Conservation (phyloP, 2,888 invertebrate species). For the Resseliella maxima region DNA sequence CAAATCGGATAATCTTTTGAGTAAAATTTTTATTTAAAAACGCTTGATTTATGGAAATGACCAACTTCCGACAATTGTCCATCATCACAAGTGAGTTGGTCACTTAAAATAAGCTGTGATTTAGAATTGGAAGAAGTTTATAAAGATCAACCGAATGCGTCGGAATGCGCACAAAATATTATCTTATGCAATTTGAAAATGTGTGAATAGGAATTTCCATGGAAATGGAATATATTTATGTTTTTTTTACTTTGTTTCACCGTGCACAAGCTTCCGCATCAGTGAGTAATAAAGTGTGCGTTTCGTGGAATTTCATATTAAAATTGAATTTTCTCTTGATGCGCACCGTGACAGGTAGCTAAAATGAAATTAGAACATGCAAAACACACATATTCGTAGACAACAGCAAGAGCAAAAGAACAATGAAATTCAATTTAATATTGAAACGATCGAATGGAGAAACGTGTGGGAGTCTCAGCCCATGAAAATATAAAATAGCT, state of each 20-base stretch:
- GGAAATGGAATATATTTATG: background rate
- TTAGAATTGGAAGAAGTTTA: too few species aligned
- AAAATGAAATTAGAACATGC: constrained; percentile 8
- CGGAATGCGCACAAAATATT: background rate
- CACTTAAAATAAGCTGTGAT: too few species aligned
- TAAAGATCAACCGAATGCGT: too few species aligned
- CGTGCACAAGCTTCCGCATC: constrained; percentile 6
- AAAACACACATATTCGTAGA: background rate
- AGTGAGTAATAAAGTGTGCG: background rate
- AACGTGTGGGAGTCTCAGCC: background rate
- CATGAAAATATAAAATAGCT: constrained; percentile 12
- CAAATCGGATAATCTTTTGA: background rate
- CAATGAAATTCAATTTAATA: constrained; percentile 29
- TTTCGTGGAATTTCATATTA: background rate
- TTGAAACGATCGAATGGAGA: background rate
- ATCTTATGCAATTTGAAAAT: background rate
- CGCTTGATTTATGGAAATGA: background rate
- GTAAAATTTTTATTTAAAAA: background rate
- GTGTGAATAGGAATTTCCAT: background rate
- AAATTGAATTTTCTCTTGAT: background rate
- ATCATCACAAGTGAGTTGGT: background rate
- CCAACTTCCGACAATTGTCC: background rate
- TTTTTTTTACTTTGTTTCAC: background rate
- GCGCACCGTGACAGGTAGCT: background rate
- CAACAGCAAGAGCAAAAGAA: background rate